phyloP scores from a whole-genome alignment of 2,797 vertebrate genomes.

The Lacerta viridis region DNA sequence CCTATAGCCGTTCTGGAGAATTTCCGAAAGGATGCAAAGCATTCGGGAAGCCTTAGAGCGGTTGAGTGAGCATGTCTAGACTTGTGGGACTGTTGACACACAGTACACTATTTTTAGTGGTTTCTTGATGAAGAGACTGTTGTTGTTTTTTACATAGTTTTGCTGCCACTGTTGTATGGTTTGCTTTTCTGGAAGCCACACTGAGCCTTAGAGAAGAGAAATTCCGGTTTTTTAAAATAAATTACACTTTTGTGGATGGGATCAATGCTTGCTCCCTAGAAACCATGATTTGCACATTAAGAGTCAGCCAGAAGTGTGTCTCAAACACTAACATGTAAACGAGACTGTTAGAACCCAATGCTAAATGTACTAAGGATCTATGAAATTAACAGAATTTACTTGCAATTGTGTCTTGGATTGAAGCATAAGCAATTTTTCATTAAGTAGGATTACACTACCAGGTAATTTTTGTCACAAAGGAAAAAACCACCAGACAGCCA shows the following conservation, averaged over 20 bases:
- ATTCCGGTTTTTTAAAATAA: background rate
- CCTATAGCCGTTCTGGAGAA: background rate
- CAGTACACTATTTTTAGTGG: background rate
- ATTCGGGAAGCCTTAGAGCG: background rate
- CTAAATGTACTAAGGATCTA: background rate
- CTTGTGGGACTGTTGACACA: background rate
- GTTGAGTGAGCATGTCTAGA: background rate
- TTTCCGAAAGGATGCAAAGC: background rate
- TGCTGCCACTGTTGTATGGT: background rate
- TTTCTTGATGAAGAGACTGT: background rate
- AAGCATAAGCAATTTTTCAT: conserved; percentile 55
- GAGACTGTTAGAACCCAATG: background rate
- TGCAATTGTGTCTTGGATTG: background rate
- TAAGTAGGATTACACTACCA: conserved; percentile 41
- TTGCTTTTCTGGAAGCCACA: background rate
- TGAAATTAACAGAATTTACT: conserved; percentile 17
- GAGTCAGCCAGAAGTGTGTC: background rate
- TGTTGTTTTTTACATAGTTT: background rate
- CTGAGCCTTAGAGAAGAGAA: background rate
- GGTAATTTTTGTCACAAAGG: conserved; percentile 57
- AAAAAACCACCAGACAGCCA: conserved; percentile 52
- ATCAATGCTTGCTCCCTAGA: background rate
- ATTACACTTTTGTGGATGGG: too few species aligned
- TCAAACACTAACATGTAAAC: background rate
- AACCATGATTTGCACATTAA: background rate